Percentiles rank a stretch among this genome's conserved stretches.
Evolutionary conservation across 2,797 vertebrate species (phyloP).

Genomic region (Hirundo rustica): DNA sequence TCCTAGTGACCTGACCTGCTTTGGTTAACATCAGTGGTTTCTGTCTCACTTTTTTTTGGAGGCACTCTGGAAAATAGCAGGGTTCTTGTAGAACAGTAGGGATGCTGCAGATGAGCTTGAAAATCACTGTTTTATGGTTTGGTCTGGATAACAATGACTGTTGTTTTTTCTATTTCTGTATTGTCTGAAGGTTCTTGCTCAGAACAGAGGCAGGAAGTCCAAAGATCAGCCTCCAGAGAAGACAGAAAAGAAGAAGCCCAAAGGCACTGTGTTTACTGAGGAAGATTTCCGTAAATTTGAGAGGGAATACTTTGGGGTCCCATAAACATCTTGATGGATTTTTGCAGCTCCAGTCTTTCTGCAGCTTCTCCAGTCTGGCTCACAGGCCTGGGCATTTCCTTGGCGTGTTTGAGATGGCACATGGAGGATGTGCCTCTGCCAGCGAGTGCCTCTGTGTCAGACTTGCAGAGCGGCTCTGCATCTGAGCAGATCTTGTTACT

Average conservation of each 20-base stretch:
- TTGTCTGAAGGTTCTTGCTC: constrained; percentile 67
- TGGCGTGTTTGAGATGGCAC: rapidly evolving
- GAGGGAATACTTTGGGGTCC: constrained; percentile 78
- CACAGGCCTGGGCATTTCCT: rapidly evolving
- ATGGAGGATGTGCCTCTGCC: neutral
- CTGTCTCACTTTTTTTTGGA: neutral
- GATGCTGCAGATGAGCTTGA: neutral
- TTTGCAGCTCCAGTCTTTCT: neutral
- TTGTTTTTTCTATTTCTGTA: neutral
- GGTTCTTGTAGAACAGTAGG: neutral
- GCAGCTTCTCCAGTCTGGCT: neutral
- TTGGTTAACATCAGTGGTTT: neutral
- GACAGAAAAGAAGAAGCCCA: constrained; percentile 58
- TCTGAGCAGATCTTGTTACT: neutral
- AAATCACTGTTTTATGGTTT: neutral
- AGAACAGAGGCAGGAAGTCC: constrained; percentile 78
- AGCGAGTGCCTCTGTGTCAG: neutral
- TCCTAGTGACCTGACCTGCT: neutral
- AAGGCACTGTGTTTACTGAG: constrained; percentile 79
- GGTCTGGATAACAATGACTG: neutral
- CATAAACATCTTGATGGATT: neutral
- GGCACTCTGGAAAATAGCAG: neutral
- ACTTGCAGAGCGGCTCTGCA: neutral
- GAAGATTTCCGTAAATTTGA: constrained; percentile 82
- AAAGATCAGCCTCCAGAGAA: constrained; percentile 69